phyloP scores from a whole-genome alignment of 2,113 vertebrate genomes.

The Propithecus coquereli region DNA sequence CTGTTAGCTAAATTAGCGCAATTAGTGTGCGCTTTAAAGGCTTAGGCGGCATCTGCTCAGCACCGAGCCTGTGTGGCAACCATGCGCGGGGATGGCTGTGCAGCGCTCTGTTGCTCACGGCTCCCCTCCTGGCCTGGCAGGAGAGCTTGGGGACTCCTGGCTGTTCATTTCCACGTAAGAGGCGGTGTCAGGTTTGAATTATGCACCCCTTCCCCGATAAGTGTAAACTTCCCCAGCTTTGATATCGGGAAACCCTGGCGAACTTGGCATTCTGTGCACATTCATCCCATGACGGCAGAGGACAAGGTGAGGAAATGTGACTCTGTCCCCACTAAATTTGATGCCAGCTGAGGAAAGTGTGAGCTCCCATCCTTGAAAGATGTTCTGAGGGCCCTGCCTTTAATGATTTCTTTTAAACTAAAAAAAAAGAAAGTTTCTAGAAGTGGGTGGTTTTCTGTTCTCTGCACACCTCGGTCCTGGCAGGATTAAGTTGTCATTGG shows the following conservation, averaged over 20 bases:
- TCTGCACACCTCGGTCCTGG: conserved; percentile 44
- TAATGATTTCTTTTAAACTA: conserved; percentile 40
- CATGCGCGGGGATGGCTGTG: conserved; percentile 59
- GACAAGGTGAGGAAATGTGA: not conserved
- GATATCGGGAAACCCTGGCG: not conserved
- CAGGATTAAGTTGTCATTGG: conserved; percentile 69
- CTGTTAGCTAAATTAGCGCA: conserved; percentile 87
- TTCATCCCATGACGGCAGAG: not conserved
- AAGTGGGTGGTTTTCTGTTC: conserved; percentile 48
- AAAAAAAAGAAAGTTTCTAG: conserved; percentile 24
- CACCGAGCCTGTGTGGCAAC: conserved; percentile 71
- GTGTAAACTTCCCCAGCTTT: not conserved
- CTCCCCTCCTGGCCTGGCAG: not conserved
- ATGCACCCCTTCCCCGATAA: not conserved
- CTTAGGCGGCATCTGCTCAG: conserved; percentile 85
- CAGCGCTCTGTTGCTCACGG: not conserved
- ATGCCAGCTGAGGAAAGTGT: not conserved
- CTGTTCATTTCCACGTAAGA: not conserved
- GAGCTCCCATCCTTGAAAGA: not conserved
- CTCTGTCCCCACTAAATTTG: not conserved
- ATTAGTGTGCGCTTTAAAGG: conserved; percentile 86
- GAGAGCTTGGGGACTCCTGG: not conserved
- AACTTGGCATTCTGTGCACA: not conserved
- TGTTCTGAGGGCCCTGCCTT: not conserved
- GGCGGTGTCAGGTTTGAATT: not conserved